phyloP scores from a whole-genome alignment of 1,140 invertebrate species.

The Pachyrhynchus sulphureomaculatus region DNA sequence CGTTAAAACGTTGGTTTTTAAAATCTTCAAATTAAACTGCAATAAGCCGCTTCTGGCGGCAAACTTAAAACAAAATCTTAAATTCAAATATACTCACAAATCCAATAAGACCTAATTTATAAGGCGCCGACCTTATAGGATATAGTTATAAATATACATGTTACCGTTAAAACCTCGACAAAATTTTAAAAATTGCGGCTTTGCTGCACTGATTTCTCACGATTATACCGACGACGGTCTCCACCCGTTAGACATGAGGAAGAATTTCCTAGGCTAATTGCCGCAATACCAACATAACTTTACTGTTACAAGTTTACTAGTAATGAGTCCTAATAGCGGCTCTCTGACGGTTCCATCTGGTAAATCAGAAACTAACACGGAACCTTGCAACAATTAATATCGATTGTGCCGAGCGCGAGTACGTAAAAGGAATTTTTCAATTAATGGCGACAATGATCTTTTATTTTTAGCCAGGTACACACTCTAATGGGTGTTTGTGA shows the following conservation, averaged over 20 bases:
- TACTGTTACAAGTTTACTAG: constrained; percentile 4
- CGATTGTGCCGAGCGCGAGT: too few relatives aligned
- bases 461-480: too few relatives aligned
- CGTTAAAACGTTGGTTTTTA: too few relatives aligned
- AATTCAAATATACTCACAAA: too few relatives aligned
- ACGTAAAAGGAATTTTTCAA: too few relatives aligned
- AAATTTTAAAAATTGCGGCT: constrained; percentile 2
- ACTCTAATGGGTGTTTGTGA: too few relatives aligned
- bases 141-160: background rate
- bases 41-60: too few relatives aligned
- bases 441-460: too few relatives aligned
- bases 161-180: constrained; percentile 5
- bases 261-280: constrained; percentile 14
- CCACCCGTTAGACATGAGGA: constrained; percentile 14
- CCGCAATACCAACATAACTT: constrained; percentile 1
- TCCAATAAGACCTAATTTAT: background rate
- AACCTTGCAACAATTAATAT: background rate
- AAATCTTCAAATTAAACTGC: too few relatives aligned
- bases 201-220: background rate
- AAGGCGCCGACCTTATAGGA: background rate
- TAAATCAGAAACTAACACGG: background rate
- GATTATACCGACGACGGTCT: constrained; percentile 11
- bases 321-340: constrained; percentile 2
- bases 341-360: background rate
- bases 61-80: too few relatives aligned